Evolutionary conservation across 2,113 vertebrate genomes (phyloP), one percentile per base, ranked within the genome.

Genomic region (Agelaius tricolor): DNA sequence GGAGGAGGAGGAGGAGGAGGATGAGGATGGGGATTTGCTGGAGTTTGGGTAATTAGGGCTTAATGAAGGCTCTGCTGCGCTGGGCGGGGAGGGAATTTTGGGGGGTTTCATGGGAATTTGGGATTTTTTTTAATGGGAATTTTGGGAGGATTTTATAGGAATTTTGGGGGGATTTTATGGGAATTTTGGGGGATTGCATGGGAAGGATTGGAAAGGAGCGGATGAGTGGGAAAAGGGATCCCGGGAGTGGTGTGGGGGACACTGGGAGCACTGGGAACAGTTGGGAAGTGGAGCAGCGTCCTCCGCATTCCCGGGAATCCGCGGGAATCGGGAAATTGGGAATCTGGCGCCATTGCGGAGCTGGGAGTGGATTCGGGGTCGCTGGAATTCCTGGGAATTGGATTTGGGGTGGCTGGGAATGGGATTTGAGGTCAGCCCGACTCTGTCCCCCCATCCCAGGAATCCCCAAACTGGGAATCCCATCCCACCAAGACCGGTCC

Each of bases 1-100:
- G n/a, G n/a, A n/a, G n/a, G n/a, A n/a, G n/a, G 15, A 84, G 73
- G 93, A 88, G 84, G 95, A 92, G 7, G 63, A 46, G 4, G 63
- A 71, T 46, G 6, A 35, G 74, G 92, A 83, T 52, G 77, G 65
- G 39, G 21, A 75, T 93, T 97, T 96, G 67, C 61, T 95, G 91
- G 96, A 77, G 94, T 96, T 86, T 75, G 73, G 75, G 59, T 96
- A 84, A 95, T 91, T 93, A 96, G 61, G 26, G 31, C 14, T 91
- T 94, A 95, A 86, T 77, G 74, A 76, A 87, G n/a, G 58, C n/a
- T 59, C 22, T 59, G 57, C 57, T 37, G n/a, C 15, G 82, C 9
- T 39, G 69, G 23, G 30, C 21, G 24, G 24, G 59, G 37, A 37
- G 58, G 84, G 67, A 61, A 89, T 81, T 93, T 20, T 2, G 68